Base-by-base conservation (phyloP, 2,113 vertebrate species). In the Solea senegalensis region DNA sequence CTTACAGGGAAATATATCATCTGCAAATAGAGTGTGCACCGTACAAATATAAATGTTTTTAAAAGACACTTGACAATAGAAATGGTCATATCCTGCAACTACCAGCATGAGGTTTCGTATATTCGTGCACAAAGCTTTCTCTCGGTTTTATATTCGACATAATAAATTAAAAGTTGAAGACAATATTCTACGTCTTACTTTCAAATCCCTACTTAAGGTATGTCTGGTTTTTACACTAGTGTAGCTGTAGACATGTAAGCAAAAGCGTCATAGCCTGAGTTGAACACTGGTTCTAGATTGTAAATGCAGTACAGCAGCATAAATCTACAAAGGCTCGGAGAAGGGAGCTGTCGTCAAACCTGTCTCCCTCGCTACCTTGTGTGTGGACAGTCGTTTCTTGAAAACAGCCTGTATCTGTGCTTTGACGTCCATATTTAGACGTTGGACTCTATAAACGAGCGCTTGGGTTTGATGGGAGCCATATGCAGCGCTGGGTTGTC, bases 381-480 rank as follows among this genome's bases (percentile, higher is more conserved):
- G 60, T 80, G 78, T 64, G 68, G 68, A 71, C 54, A 34, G 34
- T 52, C 1, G 34, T 52, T 64, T 76, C 65, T 84, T 67, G 44
- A 39, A 78, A 78, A 66, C 70, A 57, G 71, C 78, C 72, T 64
- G 60, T 48, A 15, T 57, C 78, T 88, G 84, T 82, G 86, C 84
- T 83, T 80, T 41, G 27, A 78, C 55, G 26, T 71, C 43, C 71
- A 50, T 12, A 34, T 62, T 96, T 88, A 99, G 34, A 99, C 98
- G 1, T 99, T 99, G 0, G 98, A 99, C 84, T 99, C 97, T 74
- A 99, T 95, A 89, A 98, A 98, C 0, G 97, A 97, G 54, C 95
- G 95, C 90, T 99, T 99, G 94, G 97, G 97, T 92, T 99, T 99
- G 16, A 95, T 90, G 7, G 94, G 85, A 2, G 93, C 80, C 78